Base-by-base conservation (phyloP, 2,113 vertebrate species). In the Dinomys branickii region DNA sequence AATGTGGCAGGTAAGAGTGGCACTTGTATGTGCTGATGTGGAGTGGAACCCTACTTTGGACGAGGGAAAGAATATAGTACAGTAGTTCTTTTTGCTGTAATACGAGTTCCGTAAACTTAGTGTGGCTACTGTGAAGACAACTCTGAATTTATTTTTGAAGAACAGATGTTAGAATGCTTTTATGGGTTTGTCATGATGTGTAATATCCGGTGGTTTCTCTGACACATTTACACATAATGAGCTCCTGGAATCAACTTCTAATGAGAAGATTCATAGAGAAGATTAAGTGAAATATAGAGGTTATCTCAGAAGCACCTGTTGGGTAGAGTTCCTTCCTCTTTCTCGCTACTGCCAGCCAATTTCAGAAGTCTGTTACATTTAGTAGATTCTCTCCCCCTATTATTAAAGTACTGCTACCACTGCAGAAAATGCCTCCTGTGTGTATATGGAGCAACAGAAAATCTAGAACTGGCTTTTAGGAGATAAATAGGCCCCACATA, bases 1-100 rank as follows among this genome's bases (percentile, higher is more conserved):
- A 99, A 99, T 96, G 99, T 99, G 97, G 99, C 99, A 98, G 99
- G 99, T 99, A 97, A 56, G 98, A 97, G 80, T 88, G n/a, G 4
- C 20, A 0, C 0, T 82, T 69, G 75, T 38, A 0, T 26, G n/a
- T 7, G 33, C 33, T 26, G 38, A 54, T 0, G 0, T 54, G 73
- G 7, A 54, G 28, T 38, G 33, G 82, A 47, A 38, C 28, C 56
- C 7, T 73, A 30, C 58, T 89, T 73, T 80, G 38, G 30, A 44
- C 41, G 41, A 16, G 24, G 81, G 71, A 61, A 84, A 94, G 63
- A 50, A 52, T 59, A 26, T 50, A 92, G n/a, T 38, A 7, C 19
- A 50, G 22, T 87, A 19, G 33, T 81, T 95, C 65, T 65, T 85
- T 9, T 0, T 47, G 65, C 4, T 41, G 5, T 14, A 63, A 63